Evolutionary conservation across 2,113 vertebrate genomes (phyloP), one percentile per base, ranked within the genome.

Genomic region (Peromyscus leucopus): DNA sequence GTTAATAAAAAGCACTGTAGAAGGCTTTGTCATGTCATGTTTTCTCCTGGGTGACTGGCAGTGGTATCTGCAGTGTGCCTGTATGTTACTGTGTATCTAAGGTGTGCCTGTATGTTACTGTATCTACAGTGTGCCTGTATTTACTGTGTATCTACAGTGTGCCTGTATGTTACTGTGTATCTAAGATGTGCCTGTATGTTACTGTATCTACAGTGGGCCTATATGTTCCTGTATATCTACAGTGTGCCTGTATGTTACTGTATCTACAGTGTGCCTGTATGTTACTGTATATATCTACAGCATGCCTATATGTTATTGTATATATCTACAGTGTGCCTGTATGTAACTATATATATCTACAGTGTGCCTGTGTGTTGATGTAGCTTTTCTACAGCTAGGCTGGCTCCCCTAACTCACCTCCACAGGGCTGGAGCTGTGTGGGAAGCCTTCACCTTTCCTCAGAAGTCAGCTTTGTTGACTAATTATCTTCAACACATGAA

Each of bases 1-100:
- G 7, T 89, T 65, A 94, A 42, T 90, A 48, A 61, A 84, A 84
- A 80, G 24, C 51, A 59, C 61, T 92, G 91, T 78, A 65, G 67
- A 67, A 78, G 46, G 59, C 19, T 83, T 92, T 86, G 15, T 3
- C 46, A 11, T 48, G 61, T 22, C 46, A 11, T 48, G 61, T 33
- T 67, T 42, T 67, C 39, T 86, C 42, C 39, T 36, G 48, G 22
- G 2, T 21, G 42, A 12, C 80, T 4, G 16, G 16, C 31, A 42
- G n/a, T n/a, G n/a, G 7, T 17, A 17, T 74, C 17, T 39, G 22
- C 19, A 39, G 36, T 74, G 71, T 74, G 7, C 36, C n/a, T 74
- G 19, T 39, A 39, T 74, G 17, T 74, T 39, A n/a, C 36, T 72
- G 36, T 39, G 36, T 51, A 28, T 48, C 10, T 46, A 46, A 11